Conservation (phyloP, 2,797 vertebrate genomes). For the Lutjanus campechanus region DNA sequence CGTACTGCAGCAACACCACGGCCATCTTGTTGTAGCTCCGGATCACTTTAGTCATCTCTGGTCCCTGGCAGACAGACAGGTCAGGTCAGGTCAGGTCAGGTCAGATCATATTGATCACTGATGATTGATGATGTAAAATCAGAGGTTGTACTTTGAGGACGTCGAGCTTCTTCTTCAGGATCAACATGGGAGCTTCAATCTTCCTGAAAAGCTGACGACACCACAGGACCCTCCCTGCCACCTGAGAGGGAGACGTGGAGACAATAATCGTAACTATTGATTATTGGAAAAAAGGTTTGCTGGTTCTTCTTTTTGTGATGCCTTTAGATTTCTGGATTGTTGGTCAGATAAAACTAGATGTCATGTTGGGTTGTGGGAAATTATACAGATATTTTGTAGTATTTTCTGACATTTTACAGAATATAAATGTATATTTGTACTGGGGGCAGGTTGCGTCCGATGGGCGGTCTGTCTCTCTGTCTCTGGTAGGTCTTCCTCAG, state of each 20-base stretch:
- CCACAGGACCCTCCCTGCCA: constrained; percentile 89
- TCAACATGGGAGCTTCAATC: constrained; percentile 88
- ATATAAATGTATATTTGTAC: constrained; percentile 57
- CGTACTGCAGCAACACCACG: constrained; percentile 85
- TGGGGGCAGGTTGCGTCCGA: constrained; percentile 86
- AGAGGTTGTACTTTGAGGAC: constrained; percentile 81
- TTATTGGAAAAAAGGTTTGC: no score
- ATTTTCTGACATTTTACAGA: no score
- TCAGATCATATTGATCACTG: accelerated
- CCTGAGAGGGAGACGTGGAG: constrained; percentile 69
- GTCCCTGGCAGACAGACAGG: constrained; percentile 69
- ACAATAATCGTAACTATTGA: no score
- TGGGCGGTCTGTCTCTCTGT: constrained; percentile 85
- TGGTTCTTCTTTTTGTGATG: no score
- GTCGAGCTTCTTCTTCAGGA: constrained; percentile 85
- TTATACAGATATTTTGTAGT: no score
- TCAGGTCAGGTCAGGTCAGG: background rate
- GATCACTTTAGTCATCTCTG: constrained; percentile 86
- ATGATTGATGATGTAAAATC: background rate
- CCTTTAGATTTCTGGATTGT: no score
- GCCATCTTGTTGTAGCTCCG: constrained; percentile 87
- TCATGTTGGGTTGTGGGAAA: no score
- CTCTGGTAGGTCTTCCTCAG: constrained; percentile 86
- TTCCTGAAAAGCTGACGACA: constrained; percentile 88
- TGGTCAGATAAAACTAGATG: no score